Evolutionary conservation across 2,113 vertebrate species (phyloP).

Genomic region (zebrafish (Danio rerio)): DNA sequence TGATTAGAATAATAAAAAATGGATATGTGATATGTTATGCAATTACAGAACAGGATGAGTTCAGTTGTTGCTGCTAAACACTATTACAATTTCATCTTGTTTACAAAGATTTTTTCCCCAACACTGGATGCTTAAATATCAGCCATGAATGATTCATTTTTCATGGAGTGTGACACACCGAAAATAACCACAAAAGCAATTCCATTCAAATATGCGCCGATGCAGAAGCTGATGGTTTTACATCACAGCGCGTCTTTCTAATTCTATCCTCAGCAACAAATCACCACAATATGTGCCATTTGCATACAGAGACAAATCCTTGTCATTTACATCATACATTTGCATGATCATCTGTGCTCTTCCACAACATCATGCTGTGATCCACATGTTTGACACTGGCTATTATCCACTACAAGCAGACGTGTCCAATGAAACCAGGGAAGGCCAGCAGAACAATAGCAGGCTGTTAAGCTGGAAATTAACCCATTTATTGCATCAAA

Average conservation of each 20-base stretch:
- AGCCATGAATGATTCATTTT: not conserved
- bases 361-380: conserved; percentile 13
- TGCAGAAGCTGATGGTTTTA: not conserved
- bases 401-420: not conserved
- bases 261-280: conserved; percentile 12
- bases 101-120: not conserved
- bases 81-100: not conserved
- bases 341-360: conserved; percentile 35
- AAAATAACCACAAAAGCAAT: not conserved
- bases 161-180: no score
- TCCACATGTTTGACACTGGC: not conserved
- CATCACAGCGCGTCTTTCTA: conserved; percentile 1
- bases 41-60: no score
- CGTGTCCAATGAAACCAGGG: not conserved
- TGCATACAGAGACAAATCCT: conserved; percentile 40
- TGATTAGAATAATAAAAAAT: not conserved
- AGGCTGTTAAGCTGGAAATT: not conserved
- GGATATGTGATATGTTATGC: not conserved
- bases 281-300: conserved; percentile 13
- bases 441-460: not conserved
- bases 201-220: not conserved
- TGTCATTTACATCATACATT: conserved; percentile 38
- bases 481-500: not conserved
- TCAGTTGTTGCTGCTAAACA: not conserved
- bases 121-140: not conserved